Percentiles rank a stretch among this genome's conserved stretches.
These are phyloP conservation scores for Mallateleia sp. DNA, from an alignment of 2,888 invertebrate species.

Conservation along the genomic window DNA sequence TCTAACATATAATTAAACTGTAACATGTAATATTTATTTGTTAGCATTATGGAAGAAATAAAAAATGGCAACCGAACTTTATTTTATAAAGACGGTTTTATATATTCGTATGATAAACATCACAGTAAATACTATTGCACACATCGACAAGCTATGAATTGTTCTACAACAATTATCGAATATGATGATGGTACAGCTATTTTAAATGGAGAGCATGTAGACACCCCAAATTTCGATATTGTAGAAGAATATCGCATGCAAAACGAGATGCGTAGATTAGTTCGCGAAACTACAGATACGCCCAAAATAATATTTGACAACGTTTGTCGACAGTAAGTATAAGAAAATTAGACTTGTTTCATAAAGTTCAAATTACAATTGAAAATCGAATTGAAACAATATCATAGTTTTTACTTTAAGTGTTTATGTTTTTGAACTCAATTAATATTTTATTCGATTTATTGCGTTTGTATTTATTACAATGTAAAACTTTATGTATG, in stretches of 20 bases:
- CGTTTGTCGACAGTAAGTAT: not conserved
- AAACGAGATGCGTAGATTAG: not conserved
- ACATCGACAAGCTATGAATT: not conserved
- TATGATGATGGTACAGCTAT: not conserved
- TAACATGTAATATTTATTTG: too few relatives aligned
- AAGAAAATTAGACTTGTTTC: too few relatives aligned
- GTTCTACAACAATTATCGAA: not conserved
- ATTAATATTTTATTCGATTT: too few relatives aligned
- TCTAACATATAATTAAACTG: too few relatives aligned
- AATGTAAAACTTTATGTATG: too few relatives aligned
- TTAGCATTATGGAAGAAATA: too few relatives aligned
- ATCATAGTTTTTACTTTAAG: too few relatives aligned
- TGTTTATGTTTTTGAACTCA: too few relatives aligned
- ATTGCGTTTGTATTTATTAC: too few relatives aligned
- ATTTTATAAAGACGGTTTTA: not conserved
- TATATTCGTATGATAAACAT: not conserved
- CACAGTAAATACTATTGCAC: not conserved
- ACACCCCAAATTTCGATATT: not conserved
- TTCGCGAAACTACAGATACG: not conserved
- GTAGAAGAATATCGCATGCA: not conserved
- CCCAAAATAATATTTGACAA: not conserved
- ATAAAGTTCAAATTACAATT: too few relatives aligned
- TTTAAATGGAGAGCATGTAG: not conserved
- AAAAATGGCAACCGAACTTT: too few relatives aligned
- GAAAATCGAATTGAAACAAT: too few relatives aligned